phyloP scores from a whole-genome alignment of 2,113 vertebrate genomes.

The Sitta europaea region DNA sequence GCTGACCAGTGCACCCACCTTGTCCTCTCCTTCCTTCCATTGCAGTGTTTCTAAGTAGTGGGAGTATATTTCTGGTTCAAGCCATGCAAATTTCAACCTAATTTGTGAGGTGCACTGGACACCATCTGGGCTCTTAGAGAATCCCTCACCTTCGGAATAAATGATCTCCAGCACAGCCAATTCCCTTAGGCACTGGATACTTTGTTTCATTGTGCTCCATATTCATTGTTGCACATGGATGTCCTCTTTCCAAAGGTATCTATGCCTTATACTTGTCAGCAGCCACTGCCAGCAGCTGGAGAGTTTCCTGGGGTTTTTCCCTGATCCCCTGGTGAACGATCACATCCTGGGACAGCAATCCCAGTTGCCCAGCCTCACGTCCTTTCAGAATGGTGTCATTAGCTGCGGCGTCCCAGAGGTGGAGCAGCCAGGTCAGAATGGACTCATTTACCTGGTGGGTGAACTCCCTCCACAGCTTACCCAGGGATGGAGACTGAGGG shows the following conservation, averaged over 20 bases:
- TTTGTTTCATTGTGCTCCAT: neutral
- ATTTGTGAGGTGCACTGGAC: neutral
- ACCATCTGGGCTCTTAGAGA: neutral
- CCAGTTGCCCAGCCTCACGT: accelerated
- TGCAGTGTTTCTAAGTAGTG: neutral
- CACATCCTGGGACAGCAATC: accelerated
- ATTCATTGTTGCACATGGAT: neutral
- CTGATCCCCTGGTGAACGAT: neutral
- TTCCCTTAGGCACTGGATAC: neutral
- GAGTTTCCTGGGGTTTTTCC: neutral
- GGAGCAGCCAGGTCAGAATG: neutral
- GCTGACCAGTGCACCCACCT: neutral
- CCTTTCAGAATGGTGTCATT: neutral
- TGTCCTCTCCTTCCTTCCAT: neutral
- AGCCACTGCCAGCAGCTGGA: neutral
- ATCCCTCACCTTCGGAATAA: neutral
- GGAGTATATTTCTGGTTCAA: neutral
- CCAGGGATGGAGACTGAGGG: accelerated
- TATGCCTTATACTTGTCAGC: neutral
- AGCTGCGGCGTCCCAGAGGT: accelerated
- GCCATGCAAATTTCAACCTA: neutral
- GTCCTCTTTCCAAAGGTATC: neutral
- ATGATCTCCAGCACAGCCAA: neutral
- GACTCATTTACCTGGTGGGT: accelerated
- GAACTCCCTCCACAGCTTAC: neutral